Conservation (phyloP, 1,140 invertebrate genomes). For the Chelonus insularis region DNA sequence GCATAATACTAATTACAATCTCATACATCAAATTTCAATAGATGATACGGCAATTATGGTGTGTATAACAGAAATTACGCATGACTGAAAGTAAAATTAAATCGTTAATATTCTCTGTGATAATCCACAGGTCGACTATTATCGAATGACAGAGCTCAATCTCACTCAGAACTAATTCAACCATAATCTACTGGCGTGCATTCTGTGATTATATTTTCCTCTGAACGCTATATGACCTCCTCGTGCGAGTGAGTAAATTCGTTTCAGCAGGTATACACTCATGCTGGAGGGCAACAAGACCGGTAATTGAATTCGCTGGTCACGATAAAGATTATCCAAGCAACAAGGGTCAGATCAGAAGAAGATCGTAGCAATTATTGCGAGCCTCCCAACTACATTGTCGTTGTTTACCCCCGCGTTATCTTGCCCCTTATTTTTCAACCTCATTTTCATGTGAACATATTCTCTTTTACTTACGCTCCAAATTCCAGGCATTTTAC, state of each 20-base stretch:
- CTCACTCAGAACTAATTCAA: neutral
- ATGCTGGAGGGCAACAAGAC: conserved; percentile 24
- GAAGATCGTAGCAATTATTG: conserved; percentile 29
- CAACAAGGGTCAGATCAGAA: conserved; percentile 32
- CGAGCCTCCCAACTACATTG: conserved; percentile 4
- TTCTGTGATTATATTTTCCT: conserved; percentile 7
- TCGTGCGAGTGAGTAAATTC: conserved; percentile 16
- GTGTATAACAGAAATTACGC: no score
- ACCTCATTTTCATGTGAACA: conserved; percentile 8
- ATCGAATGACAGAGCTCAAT: conserved; percentile 1
- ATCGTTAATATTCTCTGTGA: neutral
- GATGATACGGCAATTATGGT: no score
- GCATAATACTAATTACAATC: no score
- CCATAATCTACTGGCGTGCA: neutral
- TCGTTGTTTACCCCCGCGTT: neutral
- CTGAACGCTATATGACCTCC: no score
- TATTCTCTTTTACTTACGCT: neutral
- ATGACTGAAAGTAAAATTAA: no score
- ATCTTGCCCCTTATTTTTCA: neutral
- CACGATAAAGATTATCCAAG: conserved; percentile 34
- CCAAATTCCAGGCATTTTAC: conserved; percentile 13
- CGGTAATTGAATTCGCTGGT: conserved; percentile 35
- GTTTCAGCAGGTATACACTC: conserved; percentile 14
- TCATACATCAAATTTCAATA: no score
- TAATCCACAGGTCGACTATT: neutral